Conservation (phyloP, 2,113 vertebrate genomes). For the Penelope pileata region DNA sequence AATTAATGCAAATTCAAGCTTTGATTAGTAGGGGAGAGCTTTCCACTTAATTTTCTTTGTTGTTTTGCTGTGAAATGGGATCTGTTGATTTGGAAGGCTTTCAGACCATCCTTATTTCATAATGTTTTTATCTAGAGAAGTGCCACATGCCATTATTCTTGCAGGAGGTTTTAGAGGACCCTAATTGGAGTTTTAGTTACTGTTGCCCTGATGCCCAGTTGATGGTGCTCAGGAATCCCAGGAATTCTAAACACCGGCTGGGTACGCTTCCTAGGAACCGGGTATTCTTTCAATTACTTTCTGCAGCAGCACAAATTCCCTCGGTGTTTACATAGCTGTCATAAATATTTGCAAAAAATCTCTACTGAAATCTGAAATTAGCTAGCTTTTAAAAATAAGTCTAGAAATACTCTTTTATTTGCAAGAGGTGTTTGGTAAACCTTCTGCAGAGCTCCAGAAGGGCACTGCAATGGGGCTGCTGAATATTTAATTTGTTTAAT, state of each 20-base stretch:
- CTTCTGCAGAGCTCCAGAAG: background rate
- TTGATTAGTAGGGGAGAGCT: background rate
- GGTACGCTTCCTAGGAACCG: background rate
- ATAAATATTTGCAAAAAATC: background rate
- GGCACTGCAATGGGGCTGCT: constrained; percentile 2
- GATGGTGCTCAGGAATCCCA: background rate
- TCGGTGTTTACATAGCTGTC: background rate
- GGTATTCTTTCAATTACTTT: background rate
- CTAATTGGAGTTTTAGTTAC: background rate
- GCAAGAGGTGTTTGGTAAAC: background rate
- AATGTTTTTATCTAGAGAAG: background rate
- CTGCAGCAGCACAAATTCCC: background rate
- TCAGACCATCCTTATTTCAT: background rate
- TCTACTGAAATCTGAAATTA: background rate
- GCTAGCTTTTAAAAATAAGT: background rate
- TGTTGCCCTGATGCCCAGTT: background rate
- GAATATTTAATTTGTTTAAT: constrained; percentile 53
- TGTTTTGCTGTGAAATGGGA: background rate
- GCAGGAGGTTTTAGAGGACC: background rate
- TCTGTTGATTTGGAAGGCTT: constrained; percentile 1
- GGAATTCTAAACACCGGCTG: background rate
- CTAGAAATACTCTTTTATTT: background rate
- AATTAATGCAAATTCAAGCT: background rate
- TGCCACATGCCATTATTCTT: background rate
- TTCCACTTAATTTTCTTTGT: background rate